Evolutionary conservation across 2,113 vertebrate genomes (phyloP).

Genomic region (Amphiprion ocellaris): DNA sequence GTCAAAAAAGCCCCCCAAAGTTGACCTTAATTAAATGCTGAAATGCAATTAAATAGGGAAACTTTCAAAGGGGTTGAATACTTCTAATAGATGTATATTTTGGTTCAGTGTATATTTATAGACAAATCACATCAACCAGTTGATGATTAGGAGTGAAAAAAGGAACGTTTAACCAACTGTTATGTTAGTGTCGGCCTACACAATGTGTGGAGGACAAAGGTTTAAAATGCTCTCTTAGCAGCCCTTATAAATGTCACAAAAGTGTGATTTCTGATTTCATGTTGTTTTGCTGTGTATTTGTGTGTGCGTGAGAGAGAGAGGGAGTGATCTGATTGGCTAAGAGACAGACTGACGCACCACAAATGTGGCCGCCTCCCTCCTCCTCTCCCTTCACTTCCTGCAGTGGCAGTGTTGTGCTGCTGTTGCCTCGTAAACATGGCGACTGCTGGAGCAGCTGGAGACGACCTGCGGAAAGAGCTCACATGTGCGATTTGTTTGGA

Average conservation of each 20-base stretch:
- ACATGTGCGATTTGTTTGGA: slow-evolving; percentile 86
- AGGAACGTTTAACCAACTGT: neutral
- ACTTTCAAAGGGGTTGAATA: too few relatives aligned
- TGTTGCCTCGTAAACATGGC: slow-evolving; percentile 76
- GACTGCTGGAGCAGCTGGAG: slow-evolving; percentile 69
- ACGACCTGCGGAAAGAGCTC: slow-evolving; percentile 82
- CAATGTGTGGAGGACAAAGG: neutral
- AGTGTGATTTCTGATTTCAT: too few relatives aligned
- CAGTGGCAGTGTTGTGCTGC: slow-evolving; percentile 12
- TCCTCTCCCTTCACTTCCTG: slow-evolving; percentile 51
- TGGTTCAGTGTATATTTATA: too few relatives aligned
- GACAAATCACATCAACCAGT: too few relatives aligned
- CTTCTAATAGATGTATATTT: too few relatives aligned
- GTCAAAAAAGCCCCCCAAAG: too few relatives aligned
- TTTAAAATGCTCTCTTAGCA: neutral
- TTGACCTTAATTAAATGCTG: too few relatives aligned
- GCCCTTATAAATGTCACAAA: too few relatives aligned
- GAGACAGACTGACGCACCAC: slow-evolving; percentile 13
- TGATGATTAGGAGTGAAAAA: too few relatives aligned
- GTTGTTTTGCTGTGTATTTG: too few relatives aligned
- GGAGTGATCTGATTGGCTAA: slow-evolving; percentile 55
- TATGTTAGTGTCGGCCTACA: neutral
- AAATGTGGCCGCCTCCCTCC: slow-evolving; percentile 16
- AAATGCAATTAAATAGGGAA: too few relatives aligned
- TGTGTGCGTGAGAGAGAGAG: neutral